Percentiles rank a stretch among this genome's conserved stretches.
Evolutionary conservation across 2,888 invertebrate genomes (phyloP).

Genomic region (Bugulina stolonifera): DNA sequence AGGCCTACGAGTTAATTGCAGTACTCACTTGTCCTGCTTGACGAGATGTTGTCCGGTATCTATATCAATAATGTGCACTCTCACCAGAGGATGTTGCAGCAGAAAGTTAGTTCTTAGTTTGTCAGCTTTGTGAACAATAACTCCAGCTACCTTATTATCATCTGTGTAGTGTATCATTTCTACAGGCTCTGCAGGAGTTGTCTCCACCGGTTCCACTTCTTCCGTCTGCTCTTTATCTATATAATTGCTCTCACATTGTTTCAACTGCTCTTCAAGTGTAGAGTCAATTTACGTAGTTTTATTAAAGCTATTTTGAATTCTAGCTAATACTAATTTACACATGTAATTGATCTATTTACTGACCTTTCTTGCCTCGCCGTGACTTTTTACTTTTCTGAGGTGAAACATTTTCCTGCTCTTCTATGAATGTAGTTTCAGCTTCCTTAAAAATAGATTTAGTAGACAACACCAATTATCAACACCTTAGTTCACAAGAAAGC

Average conservation of each 20-base stretch:
- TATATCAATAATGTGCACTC: slow-evolving; percentile 61
- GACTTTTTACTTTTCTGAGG: not conserved
- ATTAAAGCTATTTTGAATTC: too few species aligned
- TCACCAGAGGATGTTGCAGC: slow-evolving; percentile 62
- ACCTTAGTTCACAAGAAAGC: too few species aligned
- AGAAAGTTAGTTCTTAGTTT: slow-evolving; percentile 59
- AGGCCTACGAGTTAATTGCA: too few species aligned
- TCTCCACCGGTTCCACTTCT: not conserved
- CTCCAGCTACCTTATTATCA: slow-evolving; percentile 53
- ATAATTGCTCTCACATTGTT: too few species aligned
- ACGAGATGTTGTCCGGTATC: slow-evolving; percentile 58
- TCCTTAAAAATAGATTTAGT: not conserved
- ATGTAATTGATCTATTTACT: too few species aligned
- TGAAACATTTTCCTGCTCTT: slow-evolving; percentile 16
- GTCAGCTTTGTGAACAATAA: slow-evolving; percentile 61
- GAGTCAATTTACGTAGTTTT: too few species aligned
- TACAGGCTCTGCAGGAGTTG: not conserved
- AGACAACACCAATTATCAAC: too few species aligned
- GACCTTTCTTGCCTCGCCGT: not conserved
- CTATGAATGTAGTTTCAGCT: slow-evolving; percentile 16
- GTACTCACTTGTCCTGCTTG: slow-evolving; percentile 54
- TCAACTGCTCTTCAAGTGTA: too few species aligned
- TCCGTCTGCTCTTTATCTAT: not conserved
- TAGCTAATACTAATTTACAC: too few species aligned
- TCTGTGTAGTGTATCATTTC: slow-evolving; percentile 35